Evolutionary conservation across 2,113 vertebrate genomes (phyloP).

Genomic region (Hippocampus guttulatus): DNA sequence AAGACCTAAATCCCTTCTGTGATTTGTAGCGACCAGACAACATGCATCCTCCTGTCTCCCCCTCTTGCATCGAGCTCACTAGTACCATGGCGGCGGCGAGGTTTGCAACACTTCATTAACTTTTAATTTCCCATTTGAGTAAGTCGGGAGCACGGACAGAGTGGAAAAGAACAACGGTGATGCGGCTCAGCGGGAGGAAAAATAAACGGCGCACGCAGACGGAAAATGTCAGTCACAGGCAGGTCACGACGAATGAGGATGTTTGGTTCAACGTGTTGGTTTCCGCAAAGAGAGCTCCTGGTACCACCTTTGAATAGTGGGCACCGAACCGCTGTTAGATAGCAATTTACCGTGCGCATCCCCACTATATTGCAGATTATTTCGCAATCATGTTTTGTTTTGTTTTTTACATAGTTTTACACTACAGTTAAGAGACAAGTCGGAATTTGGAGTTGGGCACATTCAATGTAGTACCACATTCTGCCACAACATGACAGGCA

Average conservation of each 20-base stretch:
- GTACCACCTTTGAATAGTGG: not conserved
- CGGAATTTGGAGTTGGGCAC: no score
- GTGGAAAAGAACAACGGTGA: slow-evolving; percentile 27
- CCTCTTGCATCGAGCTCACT: slow-evolving; percentile 38
- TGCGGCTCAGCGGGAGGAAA: slow-evolving; percentile 48
- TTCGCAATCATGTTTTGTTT: not conserved
- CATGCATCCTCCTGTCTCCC: not conserved
- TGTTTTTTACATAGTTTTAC: not conserved
- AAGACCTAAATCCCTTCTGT: not conserved
- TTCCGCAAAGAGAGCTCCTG: not conserved
- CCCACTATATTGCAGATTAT: no score
- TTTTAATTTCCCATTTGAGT: slow-evolving; percentile 77
- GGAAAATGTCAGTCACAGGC: not conserved
- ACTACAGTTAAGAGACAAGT: not conserved
- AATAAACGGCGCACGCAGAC: slow-evolving; percentile 7
- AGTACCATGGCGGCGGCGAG: not conserved
- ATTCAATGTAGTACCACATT: not conserved
- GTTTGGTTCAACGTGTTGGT: not conserved
- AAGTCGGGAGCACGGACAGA: slow-evolving; percentile 65
- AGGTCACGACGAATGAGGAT: not conserved
- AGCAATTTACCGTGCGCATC: not conserved
- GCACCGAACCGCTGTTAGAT: not conserved
- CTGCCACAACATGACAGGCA: not conserved
- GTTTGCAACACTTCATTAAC: slow-evolving; percentile 69
- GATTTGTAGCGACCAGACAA: not conserved